A percentile compares a stretch with the other conserved stretches of the same genome.
Conservation (phyloP, 1,140 invertebrate species). For the Pachyrhynchus sulphureomaculatus region DNA sequence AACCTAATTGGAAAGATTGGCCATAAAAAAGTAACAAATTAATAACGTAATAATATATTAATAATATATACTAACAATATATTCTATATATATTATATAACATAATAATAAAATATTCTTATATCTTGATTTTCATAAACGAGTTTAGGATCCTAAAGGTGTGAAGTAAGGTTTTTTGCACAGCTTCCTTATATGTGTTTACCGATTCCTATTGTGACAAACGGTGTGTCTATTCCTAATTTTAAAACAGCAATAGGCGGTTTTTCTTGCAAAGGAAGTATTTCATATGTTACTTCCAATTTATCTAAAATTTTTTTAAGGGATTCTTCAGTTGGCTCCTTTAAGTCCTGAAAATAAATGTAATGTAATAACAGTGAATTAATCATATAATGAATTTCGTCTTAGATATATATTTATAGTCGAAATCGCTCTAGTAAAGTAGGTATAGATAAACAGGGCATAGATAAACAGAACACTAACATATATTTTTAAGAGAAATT, state of each 20-base stretch:
- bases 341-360: slow-evolving; percentile 34
- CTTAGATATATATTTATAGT: too few relatives aligned
- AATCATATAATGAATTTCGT: too few relatives aligned
- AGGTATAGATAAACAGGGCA: too few relatives aligned
- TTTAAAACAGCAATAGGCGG: slow-evolving; percentile 27
- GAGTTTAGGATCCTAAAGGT: slow-evolving; percentile 26
- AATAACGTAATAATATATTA: too few relatives aligned
- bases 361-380: too few relatives aligned
- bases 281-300: slow-evolving; percentile 33
- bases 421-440: too few relatives aligned
- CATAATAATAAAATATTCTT: slow-evolving; percentile 8
- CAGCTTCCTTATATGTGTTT: slow-evolving; percentile 24
- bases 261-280: slow-evolving; percentile 27
- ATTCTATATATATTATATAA: too few relatives aligned
- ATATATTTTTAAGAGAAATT: too few relatives aligned
- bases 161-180: slow-evolving; percentile 12
- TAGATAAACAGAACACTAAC: too few relatives aligned
- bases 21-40: too few relatives aligned
- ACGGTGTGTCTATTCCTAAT: slow-evolving; percentile 38
- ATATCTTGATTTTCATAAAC: slow-evolving; percentile 22
- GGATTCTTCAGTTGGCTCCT: slow-evolving; percentile 24
- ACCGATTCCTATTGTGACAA: slow-evolving; percentile 32
- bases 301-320: slow-evolving; percentile 33
- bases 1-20: too few relatives aligned
- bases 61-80: too few relatives aligned